These are phyloP conservation scores for Diplogasteroides magnus DNA, from an alignment of 1,140 invertebrate genomes.

Conservation along the genomic window DNA sequence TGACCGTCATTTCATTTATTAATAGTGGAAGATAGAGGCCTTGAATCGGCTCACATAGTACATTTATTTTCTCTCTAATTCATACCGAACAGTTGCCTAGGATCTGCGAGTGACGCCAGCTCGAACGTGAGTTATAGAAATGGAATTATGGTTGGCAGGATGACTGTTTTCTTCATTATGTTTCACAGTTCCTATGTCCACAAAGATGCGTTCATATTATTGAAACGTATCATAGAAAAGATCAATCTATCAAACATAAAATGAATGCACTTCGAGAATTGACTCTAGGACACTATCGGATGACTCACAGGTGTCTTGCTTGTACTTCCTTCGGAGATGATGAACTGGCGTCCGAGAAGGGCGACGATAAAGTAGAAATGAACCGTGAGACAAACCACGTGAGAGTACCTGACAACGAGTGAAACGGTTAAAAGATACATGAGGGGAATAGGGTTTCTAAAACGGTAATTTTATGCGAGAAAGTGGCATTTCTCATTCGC, in stretches of 20 bases:
- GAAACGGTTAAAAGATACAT: not conserved
- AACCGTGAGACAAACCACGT: slow-evolving; percentile 55
- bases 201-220: too few species aligned
- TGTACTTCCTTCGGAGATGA: slow-evolving; percentile 18
- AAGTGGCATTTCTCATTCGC: too few species aligned
- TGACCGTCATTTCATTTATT: slow-evolving; percentile 8
- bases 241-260: too few species aligned
- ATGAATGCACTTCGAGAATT: too few species aligned
- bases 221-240: too few species aligned
- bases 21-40: slow-evolving; percentile 8
- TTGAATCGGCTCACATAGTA: slow-evolving; percentile 12
- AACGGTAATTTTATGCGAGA: not conserved
- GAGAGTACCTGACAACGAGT: slow-evolving; percentile 34
- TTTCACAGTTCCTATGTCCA: too few species aligned
- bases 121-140: too few species aligned
- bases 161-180: too few species aligned
- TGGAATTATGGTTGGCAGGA: too few species aligned
- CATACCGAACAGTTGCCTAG: not conserved
- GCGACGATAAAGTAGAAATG: slow-evolving; percentile 50
- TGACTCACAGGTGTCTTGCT: slow-evolving; percentile 12
- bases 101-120: not conserved
- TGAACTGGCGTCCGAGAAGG: slow-evolving; percentile 42
- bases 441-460: not conserved
- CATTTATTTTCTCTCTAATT: slow-evolving; percentile 11
- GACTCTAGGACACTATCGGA: too few species aligned